Evolutionary conservation across 2,113 vertebrate genomes (phyloP), one percentile per base, ranked within the genome.

Genomic region (Proterorhinus semilunaris): DNA sequence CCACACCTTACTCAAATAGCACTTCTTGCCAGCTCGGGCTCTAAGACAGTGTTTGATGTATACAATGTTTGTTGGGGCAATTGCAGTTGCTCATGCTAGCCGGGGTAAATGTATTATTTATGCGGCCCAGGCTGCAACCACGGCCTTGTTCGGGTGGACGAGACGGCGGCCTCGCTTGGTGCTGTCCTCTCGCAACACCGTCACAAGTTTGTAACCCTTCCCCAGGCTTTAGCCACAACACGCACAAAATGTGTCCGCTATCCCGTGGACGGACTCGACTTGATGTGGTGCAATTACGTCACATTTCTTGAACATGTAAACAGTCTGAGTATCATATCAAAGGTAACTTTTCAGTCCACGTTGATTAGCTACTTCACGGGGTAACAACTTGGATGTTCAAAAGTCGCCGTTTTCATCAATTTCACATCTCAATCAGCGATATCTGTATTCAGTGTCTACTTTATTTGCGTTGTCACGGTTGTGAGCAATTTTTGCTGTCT

Each of bases 121-220:
- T 90, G 86, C 88, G 81, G 82, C 85, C 82, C 86, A 91, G 91
- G 89, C 91, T 92, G 83, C 54, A 82, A 68, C 66, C 51, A 61
- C 71, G 93, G 93, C 93, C 93, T 94, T 91, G 84, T 83, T 85
- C 82, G 87, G 86, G 86, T 89, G 89, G 86, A 85, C 84, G 86
- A 77, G 83, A 81, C 83, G 84, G 86, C 90, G 88, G 91, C 89
- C 87, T 92, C 88, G 85, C 42, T 90, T 81, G 76, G 72, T 83
- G 78, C 81, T 80, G 86, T 83, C 79, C 85, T 79, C 74, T 90
- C 80, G 67, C 61, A 87, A 86, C 83, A 89, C 80, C 84, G 78
- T 79, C 83, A 81, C 80, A 90, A 89, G 86, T 91, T 90, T 74
- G 79, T 71, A 72, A 79, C 73, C 77, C 78, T 61, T 51, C 15